phyloP scores from a whole-genome alignment of 2,113 vertebrate genomes.

The Helogale parvula region DNA sequence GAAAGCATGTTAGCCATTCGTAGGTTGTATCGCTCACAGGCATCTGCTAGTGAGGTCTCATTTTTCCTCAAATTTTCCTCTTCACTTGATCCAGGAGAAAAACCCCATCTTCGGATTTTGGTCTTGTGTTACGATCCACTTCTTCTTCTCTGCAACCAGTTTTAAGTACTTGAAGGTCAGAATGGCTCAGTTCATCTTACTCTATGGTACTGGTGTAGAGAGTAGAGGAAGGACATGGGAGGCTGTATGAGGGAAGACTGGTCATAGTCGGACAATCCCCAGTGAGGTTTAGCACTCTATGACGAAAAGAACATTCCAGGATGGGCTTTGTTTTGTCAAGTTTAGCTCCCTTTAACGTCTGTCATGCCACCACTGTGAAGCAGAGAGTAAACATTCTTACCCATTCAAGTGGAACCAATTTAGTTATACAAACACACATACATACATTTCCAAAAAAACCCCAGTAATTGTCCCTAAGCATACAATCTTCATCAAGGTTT shows the following conservation, averaged over 20 bases:
- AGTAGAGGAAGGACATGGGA: neutral
- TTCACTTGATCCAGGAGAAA: neutral
- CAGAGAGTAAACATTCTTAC: neutral
- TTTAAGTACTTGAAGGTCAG: neutral
- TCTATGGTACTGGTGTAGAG: neutral
- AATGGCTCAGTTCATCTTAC: neutral
- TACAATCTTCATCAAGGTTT: neutral
- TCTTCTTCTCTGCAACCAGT: neutral
- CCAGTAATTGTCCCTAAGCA: neutral
- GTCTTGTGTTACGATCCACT: neutral
- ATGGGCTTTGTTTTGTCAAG: neutral
- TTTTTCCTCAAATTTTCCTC: neutral
- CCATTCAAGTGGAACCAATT: neutral
- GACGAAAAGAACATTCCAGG: neutral
- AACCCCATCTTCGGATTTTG: neutral
- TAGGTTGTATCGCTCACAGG: neutral
- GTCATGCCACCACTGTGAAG: neutral
- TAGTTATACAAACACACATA: neutral
- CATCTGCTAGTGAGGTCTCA: neutral
- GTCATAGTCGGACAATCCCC: too few relatives aligned
- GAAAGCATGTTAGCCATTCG: neutral
- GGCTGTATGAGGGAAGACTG: neutral
- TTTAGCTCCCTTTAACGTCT: neutral
- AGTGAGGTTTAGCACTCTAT: neutral
- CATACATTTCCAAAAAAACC: neutral